Conservation (phyloP, 2,888 invertebrate genomes). For the Argyra leucocephala region DNA sequence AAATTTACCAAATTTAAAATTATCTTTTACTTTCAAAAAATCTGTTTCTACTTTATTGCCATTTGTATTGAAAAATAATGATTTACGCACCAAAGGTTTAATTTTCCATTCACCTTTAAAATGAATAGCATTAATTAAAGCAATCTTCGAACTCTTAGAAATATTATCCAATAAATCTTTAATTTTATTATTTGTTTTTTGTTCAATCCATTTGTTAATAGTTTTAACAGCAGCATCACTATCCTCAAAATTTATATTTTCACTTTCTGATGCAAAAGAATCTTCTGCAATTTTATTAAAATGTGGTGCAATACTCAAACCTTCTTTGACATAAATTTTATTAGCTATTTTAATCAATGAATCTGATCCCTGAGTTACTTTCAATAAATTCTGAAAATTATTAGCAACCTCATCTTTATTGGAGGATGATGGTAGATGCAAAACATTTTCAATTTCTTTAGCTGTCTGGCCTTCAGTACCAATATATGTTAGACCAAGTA, state of each 20-base stretch:
- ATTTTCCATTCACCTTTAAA: background rate
- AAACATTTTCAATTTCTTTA: conserved; percentile 28
- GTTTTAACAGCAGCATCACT: conserved; percentile 43
- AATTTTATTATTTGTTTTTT: conserved; percentile 73
- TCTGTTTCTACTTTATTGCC: background rate
- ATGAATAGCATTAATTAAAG: conserved; percentile 32
- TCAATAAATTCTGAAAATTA: conserved; percentile 26
- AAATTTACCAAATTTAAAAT: conserved; percentile 41
- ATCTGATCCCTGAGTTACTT: conserved; percentile 33
- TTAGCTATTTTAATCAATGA: conserved; percentile 53
- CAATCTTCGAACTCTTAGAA: conserved; percentile 50
- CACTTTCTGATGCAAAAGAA: conserved; percentile 55
- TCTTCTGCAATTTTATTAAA: conserved; percentile 52
- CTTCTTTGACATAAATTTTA: conserved; percentile 56
- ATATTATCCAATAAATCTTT: conserved; percentile 58
- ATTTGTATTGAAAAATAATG: background rate
- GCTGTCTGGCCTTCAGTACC: conserved; percentile 52
- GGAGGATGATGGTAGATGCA: conserved; percentile 25
- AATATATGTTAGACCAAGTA: conserved; percentile 60
- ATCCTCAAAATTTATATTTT: conserved; percentile 53
- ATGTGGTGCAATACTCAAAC: conserved; percentile 46
- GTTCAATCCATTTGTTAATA: conserved; percentile 75
- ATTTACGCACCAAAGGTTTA: background rate
- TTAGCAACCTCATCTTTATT: conserved; percentile 28
- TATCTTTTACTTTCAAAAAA: background rate